Evolutionary conservation across 2,113 vertebrate species (phyloP).

Genomic region (Tylochromis polylepis): DNA sequence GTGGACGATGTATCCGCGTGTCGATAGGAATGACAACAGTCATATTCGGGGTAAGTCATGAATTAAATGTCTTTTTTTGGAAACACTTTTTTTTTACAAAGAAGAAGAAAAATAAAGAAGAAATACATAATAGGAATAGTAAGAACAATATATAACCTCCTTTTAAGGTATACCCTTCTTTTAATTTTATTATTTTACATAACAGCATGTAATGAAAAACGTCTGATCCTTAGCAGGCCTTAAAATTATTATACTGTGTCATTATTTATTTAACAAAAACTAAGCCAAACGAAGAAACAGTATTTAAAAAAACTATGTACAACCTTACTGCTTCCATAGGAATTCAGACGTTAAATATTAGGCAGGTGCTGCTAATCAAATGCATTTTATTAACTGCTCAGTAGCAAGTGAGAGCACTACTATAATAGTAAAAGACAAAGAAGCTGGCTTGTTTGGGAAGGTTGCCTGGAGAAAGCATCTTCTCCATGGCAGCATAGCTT

Average conservation of each 20-base stretch:
- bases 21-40: slow-evolving; percentile 86
- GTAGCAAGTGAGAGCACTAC: no score
- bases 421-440: no score
- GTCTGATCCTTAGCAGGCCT: background rate
- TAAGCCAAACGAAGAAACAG: background rate
- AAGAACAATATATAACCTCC: background rate
- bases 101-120: background rate
- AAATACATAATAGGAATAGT: background rate
- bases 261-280: background rate
- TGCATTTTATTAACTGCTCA: background rate
- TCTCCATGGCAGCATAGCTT: background rate
- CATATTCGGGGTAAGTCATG: slow-evolving; percentile 86
- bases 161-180: background rate
- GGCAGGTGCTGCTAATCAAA: background rate
- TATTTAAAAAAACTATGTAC: background rate
- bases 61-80: background rate
- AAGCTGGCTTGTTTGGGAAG: background rate
- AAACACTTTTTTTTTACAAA: background rate
- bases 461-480: background rate
- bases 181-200: background rate
- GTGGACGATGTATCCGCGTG: slow-evolving; percentile 84
- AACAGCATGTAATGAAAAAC: background rate
- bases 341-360: background rate
- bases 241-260: accelerated
- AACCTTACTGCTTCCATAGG: accelerated